phyloP scores from a whole-genome alignment of 2,888 invertebrate genomes.

The Litoditis marina region DNA sequence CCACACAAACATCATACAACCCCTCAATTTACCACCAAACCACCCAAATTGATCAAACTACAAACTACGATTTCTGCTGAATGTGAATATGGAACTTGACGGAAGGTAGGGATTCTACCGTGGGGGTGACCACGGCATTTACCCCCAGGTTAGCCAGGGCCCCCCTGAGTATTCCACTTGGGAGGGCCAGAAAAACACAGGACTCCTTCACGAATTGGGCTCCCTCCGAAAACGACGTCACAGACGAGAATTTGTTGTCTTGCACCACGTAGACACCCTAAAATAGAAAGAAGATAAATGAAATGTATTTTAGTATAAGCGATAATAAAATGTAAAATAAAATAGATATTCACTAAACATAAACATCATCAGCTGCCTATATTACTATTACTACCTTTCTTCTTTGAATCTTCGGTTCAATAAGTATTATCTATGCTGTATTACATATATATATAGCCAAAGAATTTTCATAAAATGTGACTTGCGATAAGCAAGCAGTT shows the following conservation, averaged over 20 bases:
- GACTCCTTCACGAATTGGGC: slow-evolving; percentile 80
- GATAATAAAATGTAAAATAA: background rate
- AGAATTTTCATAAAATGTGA: no score
- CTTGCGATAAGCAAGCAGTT: no score
- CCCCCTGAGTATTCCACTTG: slow-evolving; percentile 90
- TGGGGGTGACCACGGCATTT: slow-evolving; percentile 81
- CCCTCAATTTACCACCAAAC: no score
- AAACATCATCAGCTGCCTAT: no score
- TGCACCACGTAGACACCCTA: slow-evolving; percentile 94
- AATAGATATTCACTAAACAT: background rate
- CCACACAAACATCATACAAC: no score
- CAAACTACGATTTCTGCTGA: slow-evolving; percentile 25
- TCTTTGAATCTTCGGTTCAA: no score
- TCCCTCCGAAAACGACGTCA: slow-evolving; percentile 81
- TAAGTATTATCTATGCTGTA: no score
- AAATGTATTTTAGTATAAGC: background rate
- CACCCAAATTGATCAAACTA: no score
- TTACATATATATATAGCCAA: no score
- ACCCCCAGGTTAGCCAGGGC: slow-evolving; percentile 87
- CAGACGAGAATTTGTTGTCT: slow-evolving; percentile 87
- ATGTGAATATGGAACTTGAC: slow-evolving; percentile 60
- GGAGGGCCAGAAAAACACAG: slow-evolving; percentile 74
- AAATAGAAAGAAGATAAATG: slow-evolving; percentile 12
- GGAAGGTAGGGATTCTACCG: slow-evolving; percentile 53
- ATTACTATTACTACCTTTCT: no score